Percentiles rank a stretch among this genome's conserved stretches.
These are phyloP conservation scores for Eciton burchellii DNA, from an alignment of 1,140 invertebrate species.

Conservation along the genomic window DNA sequence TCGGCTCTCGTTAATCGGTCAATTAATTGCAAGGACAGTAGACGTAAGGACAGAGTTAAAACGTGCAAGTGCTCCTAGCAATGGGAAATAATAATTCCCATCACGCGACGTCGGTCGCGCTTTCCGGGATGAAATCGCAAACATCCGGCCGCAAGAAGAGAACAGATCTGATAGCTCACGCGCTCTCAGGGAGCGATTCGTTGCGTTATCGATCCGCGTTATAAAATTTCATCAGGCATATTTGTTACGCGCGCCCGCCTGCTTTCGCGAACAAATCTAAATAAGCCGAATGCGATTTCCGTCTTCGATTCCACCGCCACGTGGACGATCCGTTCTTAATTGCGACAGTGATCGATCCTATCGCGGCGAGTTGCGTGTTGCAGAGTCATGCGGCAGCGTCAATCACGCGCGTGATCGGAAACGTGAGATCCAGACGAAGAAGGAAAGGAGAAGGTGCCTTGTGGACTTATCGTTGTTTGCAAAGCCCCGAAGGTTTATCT, in stretches of 20 bases:
- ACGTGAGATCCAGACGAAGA: not conserved
- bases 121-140: not conserved
- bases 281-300: not conserved
- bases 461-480: conserved; percentile 7
- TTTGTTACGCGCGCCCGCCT: not conserved
- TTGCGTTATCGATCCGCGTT: conserved; percentile 20
- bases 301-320: too few relatives aligned
- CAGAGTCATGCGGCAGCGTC: not conserved
- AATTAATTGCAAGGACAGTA: not conserved
- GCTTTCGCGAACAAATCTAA: conserved; percentile 29
- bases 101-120: too few relatives aligned
- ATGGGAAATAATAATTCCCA: too few relatives aligned
- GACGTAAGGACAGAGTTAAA: too few relatives aligned
- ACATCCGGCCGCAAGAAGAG: not conserved
- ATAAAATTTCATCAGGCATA: conserved; percentile 18
- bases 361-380: not conserved
- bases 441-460: not conserved
- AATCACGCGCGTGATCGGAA: not conserved
- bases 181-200: conserved; percentile 12
- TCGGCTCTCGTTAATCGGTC: not conserved
- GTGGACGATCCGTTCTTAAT: not conserved
- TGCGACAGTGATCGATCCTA: conserved; percentile 2
- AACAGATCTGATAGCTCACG: not conserved
- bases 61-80: too few relatives aligned
- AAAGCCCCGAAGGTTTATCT: conserved; percentile 24